phyloP scores from a whole-genome alignment of 2,797 vertebrate genomes.

The Betta splendens region DNA sequence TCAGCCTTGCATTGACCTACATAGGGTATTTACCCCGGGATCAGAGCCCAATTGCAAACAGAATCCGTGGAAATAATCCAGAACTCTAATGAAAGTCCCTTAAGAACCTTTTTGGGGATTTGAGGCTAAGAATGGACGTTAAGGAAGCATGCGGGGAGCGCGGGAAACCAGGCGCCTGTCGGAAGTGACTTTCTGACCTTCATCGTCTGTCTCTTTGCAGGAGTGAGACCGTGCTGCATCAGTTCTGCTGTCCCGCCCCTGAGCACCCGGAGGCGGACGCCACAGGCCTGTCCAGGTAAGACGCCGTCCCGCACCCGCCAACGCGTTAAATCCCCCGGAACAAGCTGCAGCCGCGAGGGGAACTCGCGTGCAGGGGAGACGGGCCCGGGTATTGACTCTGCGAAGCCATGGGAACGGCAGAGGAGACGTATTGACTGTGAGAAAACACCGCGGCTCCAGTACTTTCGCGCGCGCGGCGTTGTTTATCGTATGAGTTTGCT shows the following conservation, averaged over 20 bases:
- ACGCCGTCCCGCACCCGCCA: no score
- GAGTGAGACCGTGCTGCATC: constrained; percentile 97
- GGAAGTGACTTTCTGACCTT: constrained; percentile 27
- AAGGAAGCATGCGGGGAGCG: constrained; percentile 32
- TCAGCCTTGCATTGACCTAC: constrained; percentile 69
- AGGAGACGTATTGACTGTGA: constrained; percentile 36
- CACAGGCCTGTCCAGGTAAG: constrained; percentile 81
- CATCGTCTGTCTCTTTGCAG: constrained; percentile 71
- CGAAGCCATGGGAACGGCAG: constrained; percentile 68
- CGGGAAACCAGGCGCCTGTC: constrained; percentile 26
- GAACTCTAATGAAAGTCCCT: constrained; percentile 47
- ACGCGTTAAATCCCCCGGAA: constrained; percentile 29
- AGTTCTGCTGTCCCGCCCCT: constrained; percentile 97
- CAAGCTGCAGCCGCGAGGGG: constrained; percentile 20
- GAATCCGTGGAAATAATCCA: constrained; percentile 59
- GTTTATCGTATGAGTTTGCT: constrained; percentile 38
- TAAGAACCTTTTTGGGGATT: constrained; percentile 46
- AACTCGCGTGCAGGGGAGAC: constrained; percentile 20
- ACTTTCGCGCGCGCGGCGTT: constrained; percentile 43
- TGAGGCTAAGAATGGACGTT: constrained; percentile 34
- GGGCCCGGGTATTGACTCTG: constrained; percentile 15
- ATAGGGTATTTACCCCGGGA: constrained; percentile 62
- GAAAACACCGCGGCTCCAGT: constrained; percentile 34
- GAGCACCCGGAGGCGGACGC: constrained; percentile 90
- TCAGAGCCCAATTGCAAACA: constrained; percentile 59